Base-by-base conservation (phyloP, 1,140 invertebrate genomes). In the Brachionus asplanchnoidis region DNA sequence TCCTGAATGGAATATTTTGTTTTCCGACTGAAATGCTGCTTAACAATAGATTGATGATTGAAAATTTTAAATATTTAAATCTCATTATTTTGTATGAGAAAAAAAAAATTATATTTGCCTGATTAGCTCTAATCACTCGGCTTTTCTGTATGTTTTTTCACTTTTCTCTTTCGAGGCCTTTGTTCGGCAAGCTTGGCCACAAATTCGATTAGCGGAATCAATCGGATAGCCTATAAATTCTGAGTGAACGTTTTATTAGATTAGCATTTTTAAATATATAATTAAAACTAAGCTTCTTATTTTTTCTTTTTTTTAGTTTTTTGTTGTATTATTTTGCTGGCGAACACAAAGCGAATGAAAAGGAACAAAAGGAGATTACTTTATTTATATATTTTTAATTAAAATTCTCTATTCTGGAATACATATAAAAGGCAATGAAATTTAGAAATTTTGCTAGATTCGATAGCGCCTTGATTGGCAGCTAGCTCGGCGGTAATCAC, bases 221-320 rank as follows among this genome's bases (percentile, higher is more conserved):
- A 42, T 73, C 68, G 36, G 68, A 73, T 73, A 36, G 68, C 68
- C 36, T 17, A 73, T 73, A 40, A 73, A 42, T 42, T 73, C 36
- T 40, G n/a, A 73, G 14, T 44, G 36, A 73, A 73, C 36, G 68
- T 73, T 73, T 73, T 73, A 60, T 73, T 73, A 73, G 68, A 73
- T 73, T 73, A 73, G 36, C 32, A 73, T 73, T 73, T 73, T 73
- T 73, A 73, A 73, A 73, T 73, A 73, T 73, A 40, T 73, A 40
- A 73, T 73, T 73, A 73, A 73, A 73, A 40, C 40, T 73, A 73
- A 73, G 68, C 68, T 73, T 73, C 68, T 73, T 73, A 73, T 40
- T 40, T 36, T 36, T 36, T 36, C 32, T 36, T 6, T 36, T 1
- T 36, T 36, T 36, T 36, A n/a, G n/a, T n/a, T n/a, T n/a, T n/a